These are phyloP conservation scores for Heliconius ethilla DNA, from an alignment of 2,888 invertebrate genomes.

Conservation along the genomic window DNA sequence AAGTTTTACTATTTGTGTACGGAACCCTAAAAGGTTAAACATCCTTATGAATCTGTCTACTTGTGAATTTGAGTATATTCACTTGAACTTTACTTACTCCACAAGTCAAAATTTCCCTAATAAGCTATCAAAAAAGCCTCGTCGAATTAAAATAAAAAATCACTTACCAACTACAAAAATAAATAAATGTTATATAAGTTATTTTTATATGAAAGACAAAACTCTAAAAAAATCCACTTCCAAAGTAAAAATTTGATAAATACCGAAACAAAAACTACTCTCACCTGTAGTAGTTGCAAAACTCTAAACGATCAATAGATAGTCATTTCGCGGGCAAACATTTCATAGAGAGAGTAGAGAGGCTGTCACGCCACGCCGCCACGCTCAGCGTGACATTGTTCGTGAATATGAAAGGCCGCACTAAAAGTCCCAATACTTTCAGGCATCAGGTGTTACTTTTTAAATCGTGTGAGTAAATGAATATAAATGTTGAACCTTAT, in stretches of 20 bases:
- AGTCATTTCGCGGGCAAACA: slow-evolving; percentile 29
- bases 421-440: slow-evolving; percentile 30
- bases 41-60: no score
- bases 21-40: no score
- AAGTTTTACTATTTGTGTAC: no score
- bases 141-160: no score
- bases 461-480: slow-evolving; percentile 17
- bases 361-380: slow-evolving; percentile 29
- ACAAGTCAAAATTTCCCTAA: no score
- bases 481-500: slow-evolving; percentile 16
- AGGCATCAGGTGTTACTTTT: slow-evolving; percentile 20
- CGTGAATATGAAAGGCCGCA: slow-evolving; percentile 21
- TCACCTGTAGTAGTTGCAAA: slow-evolving; percentile 38
- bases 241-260: background rate
- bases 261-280: background rate
- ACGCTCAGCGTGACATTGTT: slow-evolving; percentile 30
- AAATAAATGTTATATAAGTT: no score
- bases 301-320: slow-evolving; percentile 26
- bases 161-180: no score
- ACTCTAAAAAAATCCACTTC: background rate
- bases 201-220: no score
- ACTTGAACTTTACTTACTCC: no score
- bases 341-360: slow-evolving; percentile 18
- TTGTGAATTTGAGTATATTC: no score
- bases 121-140: no score